phyloP scores from a whole-genome alignment of 2,113 vertebrate species.

The Leptobrachium leishanense region DNA sequence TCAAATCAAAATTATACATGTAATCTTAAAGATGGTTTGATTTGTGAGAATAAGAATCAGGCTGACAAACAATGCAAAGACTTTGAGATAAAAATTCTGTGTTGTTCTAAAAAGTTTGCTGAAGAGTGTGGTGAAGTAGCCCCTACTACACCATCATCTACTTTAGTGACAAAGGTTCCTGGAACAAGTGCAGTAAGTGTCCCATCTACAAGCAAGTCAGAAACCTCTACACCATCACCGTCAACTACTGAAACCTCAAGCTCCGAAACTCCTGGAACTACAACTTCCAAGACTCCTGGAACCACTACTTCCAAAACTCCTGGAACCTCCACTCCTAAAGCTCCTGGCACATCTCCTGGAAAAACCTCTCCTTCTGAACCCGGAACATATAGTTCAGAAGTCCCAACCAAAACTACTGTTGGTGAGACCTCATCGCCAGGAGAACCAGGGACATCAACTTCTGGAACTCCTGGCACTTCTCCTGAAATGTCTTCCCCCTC shows the following conservation, averaged over 20 bases:
- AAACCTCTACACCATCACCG: neutral
- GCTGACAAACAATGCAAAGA: slow-evolving; percentile 2
- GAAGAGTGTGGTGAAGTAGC: neutral
- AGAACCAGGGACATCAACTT: too few relatives aligned
- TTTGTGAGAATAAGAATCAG: slow-evolving; percentile 20
- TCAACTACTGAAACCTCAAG: neutral
- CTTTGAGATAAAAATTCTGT: slow-evolving; percentile 21
- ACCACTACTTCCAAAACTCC: neutral
- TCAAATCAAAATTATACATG: slow-evolving; percentile 16
- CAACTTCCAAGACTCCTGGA: neutral
- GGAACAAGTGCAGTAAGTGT: neutral
- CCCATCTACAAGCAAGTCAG: neutral
- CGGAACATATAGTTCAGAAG: too few relatives aligned
- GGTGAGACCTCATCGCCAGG: too few relatives aligned
- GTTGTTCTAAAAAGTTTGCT: slow-evolving; percentile 19
- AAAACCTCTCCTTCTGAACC: too few relatives aligned
- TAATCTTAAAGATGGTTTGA: slow-evolving; percentile 2
- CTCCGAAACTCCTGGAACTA: neutral
- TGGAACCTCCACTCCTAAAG: neutral
- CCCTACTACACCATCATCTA: neutral
- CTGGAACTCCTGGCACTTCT: too few relatives aligned
- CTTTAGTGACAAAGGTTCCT: neutral
- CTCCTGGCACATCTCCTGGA: neutral
- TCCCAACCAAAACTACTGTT: too few relatives aligned
- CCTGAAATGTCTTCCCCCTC: too few relatives aligned